Percentiles rank a stretch among this genome's conserved stretches.
Evolutionary conservation across 2,113 vertebrate genomes (phyloP).

Genomic region (Aegithalos caudatus): DNA sequence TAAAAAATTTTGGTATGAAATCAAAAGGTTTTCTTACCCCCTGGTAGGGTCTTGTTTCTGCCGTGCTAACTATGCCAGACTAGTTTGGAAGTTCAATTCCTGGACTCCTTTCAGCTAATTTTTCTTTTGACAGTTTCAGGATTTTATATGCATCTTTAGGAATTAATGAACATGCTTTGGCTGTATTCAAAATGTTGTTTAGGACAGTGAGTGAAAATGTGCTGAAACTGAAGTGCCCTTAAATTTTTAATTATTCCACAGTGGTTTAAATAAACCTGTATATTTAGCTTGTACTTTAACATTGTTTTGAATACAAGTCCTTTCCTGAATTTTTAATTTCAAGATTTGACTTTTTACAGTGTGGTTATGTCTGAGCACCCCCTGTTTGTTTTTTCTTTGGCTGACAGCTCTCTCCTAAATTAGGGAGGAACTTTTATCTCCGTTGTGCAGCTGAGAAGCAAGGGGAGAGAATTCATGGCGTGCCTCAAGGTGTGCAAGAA

Average conservation of each 20-base stretch:
- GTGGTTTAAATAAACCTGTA: not conserved
- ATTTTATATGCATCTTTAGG: not conserved
- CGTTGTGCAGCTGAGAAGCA: not conserved
- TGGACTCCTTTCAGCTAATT: not conserved
- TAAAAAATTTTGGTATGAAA: not conserved
- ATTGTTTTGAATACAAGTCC: not conserved
- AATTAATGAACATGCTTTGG: not conserved
- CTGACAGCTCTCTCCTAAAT: not conserved
- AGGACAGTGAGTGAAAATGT: not conserved
- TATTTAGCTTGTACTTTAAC: not conserved
- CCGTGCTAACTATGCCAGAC: not conserved
- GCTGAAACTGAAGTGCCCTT: not conserved
- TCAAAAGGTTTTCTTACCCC: not conserved
- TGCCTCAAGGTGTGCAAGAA: not conserved
- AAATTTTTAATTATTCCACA: not conserved
- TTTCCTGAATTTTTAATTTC: not conserved
- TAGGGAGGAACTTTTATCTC: slow-evolving; percentile 26
- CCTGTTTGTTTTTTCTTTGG: not conserved
- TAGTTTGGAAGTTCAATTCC: not conserved
- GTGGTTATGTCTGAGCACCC: not conserved
- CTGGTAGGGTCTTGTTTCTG: not conserved
- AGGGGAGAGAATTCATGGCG: not conserved
- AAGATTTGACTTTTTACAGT: not conserved
- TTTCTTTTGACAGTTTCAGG: not conserved
- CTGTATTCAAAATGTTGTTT: not conserved